phyloP scores from a whole-genome alignment of 2,797 vertebrate genomes.

The Otolemur crassicaudatus region DNA sequence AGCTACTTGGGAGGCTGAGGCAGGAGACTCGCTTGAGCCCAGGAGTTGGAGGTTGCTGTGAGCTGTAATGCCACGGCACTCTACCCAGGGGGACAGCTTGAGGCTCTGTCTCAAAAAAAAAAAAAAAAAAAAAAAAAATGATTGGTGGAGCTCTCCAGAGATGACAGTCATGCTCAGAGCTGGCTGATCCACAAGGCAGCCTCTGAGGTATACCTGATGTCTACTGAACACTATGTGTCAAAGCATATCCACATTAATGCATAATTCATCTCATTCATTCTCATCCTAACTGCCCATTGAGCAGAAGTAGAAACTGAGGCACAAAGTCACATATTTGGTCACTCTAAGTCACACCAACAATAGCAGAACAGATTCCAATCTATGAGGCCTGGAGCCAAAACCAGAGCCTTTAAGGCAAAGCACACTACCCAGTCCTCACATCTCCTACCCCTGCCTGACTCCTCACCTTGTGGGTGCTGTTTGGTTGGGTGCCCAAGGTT shows the following conservation, averaged over 20 bases:
- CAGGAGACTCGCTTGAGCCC: too few species aligned
- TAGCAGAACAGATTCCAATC: not conserved
- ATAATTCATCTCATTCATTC: not conserved
- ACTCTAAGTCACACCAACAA: not conserved
- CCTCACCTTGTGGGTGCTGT: constrained; percentile 88
- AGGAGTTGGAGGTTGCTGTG: too few species aligned
- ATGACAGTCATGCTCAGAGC: not conserved
- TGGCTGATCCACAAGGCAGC: not conserved
- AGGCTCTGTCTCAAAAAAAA: too few species aligned
- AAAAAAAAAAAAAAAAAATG: too few species aligned
- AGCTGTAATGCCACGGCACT: too few species aligned
- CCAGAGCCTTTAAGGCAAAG: too few species aligned
- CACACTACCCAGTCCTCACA: not conserved
- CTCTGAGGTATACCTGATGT: not conserved
- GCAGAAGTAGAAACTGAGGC: constrained; percentile 17
- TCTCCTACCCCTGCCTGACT: not conserved
- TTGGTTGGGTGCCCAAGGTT: constrained; percentile 82
- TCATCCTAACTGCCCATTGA: not conserved
- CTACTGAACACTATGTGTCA: not conserved
- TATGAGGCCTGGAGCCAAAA: not conserved
- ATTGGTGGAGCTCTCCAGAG: not conserved
- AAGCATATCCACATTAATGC: not conserved
- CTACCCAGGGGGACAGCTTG: too few species aligned
- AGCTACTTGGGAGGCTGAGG: too few species aligned
- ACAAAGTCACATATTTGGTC: not conserved